Evolutionary conservation across 1,140 invertebrate genomes (phyloP).

Genomic region (Zaprionus nigranus): DNA sequence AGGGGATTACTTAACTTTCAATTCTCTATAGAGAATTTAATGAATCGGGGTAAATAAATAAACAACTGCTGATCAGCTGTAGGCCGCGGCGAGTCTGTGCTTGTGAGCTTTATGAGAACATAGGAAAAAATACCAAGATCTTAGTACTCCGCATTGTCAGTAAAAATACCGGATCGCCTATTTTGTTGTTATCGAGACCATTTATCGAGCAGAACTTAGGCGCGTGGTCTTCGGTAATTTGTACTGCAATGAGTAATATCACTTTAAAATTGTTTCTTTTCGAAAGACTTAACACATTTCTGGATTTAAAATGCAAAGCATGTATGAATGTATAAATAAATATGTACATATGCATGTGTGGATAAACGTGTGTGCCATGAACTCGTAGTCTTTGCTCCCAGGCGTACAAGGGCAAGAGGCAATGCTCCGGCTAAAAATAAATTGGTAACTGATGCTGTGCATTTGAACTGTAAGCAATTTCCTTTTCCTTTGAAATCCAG

Average conservation of each 20-base stretch:
- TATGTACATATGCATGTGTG: not conserved
- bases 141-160: not conserved
- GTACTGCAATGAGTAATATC: not conserved
- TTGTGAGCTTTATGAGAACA: not conserved
- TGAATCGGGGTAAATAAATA: not conserved
- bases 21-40: not conserved
- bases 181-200: conserved; percentile 24
- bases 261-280: not conserved
- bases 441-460: conserved; percentile 46
- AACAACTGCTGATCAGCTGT: conserved; percentile 17
- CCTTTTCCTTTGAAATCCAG: conserved; percentile 56
- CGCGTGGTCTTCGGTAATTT: not conserved
- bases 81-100: not conserved
- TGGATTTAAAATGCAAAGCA: not conserved
- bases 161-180: conserved; percentile 15
- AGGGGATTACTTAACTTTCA: conserved; percentile 2
- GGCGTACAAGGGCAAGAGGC: conserved; percentile 12
- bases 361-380: conserved; percentile 55
- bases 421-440: conserved; percentile 51
- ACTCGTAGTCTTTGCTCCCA: conserved; percentile 46
- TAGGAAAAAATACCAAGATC: not conserved
- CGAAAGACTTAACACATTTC: not conserved
- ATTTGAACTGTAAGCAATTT: conserved; percentile 60
- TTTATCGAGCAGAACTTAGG: conserved; percentile 9
- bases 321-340: not conserved